phyloP scores from a whole-genome alignment of 2,888 invertebrate species.

The Meta bourneti region DNA sequence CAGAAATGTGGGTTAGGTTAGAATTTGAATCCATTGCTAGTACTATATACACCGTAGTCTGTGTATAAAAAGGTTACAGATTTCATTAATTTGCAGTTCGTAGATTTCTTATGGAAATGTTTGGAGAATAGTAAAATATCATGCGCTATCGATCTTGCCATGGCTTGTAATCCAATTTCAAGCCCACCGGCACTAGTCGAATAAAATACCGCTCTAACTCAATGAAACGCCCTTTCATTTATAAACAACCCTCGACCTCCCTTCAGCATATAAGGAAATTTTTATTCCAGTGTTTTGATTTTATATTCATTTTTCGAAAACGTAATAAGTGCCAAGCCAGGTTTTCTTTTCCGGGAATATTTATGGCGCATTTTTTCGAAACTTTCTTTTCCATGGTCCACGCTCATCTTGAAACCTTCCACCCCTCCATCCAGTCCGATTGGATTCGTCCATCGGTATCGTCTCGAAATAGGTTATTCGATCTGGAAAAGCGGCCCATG shows the following conservation, averaged over 20 bases:
- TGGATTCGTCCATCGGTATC: constrained; percentile 12
- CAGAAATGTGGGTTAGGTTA: no score
- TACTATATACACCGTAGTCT: no score
- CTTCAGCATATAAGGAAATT: not conserved
- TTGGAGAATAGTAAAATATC: constrained; percentile 26
- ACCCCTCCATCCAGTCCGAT: not conserved
- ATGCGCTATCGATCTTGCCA: constrained; percentile 15
- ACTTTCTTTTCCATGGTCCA: no score
- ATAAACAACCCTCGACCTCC: constrained; percentile 32
- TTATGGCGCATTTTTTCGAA: not conserved
- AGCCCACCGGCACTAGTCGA: not conserved
- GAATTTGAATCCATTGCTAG: no score
- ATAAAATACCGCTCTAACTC: constrained; percentile 23
- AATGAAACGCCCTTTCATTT: constrained; percentile 39
- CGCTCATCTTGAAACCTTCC: no score
- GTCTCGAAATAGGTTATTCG: constrained; percentile 37
- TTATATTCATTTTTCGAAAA: constrained; percentile 49
- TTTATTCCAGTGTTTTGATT: constrained; percentile 32
- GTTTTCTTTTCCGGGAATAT: constrained; percentile 49
- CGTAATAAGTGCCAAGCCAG: constrained; percentile 52
- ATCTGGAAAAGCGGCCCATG: constrained; percentile 23
- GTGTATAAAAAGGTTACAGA: no score
- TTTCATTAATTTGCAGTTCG: not conserved
- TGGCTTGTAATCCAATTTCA: constrained; percentile 36
- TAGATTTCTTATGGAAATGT: constrained; percentile 14